Base-by-base conservation (phyloP, 2,888 invertebrate genomes). In the Melinaea marsaeus region DNA sequence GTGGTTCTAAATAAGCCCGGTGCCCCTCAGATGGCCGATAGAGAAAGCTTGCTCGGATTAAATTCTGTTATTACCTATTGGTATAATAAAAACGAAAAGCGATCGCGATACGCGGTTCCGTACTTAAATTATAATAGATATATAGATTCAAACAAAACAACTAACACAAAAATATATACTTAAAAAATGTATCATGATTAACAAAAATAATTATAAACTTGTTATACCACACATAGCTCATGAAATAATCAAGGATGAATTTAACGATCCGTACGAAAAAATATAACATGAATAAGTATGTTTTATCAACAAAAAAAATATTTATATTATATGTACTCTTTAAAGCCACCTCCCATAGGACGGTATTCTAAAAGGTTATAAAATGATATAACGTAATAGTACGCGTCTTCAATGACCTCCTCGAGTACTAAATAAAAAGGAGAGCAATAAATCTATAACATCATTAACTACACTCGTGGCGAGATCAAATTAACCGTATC, bases 391-490 rank as follows among this genome's bases (percentile, higher is more conserved):
- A 32, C 51, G 32, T 32, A 51, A 51, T 51, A 7, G 32, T 32
- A 32, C 51, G 32, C 32, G 51, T 62, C 37, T 51, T 34, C 51
- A 13, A 55, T 48, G 51, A 45, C 34, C 57, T 57, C 57, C 54
- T 58, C 55, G 46, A 13, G 45, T 46, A 55, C 33, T 48, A 55
- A 62, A 68, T 66, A 66, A 69, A 55, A 69, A 55, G 68, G 64
- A 72, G 75, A 72, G 73, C 71, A 74, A 83, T 85, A 83, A 83
- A 83, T 84, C 77, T 74, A 73, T 73, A 63, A 69, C 74, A 76
- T 81, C 80, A 79, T 84, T 81, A 84, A 71, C 74, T 69, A 70
- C 62, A 73, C 63, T 63, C 73, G 73, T 70, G 74, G 59, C 61
- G 71, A 67, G 69, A 63, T 64, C 71, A 77, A 77, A 84, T 83